Evolutionary conservation across 2,888 invertebrate genomes (phyloP).

Genomic region (Xestia sexstrigata): DNA sequence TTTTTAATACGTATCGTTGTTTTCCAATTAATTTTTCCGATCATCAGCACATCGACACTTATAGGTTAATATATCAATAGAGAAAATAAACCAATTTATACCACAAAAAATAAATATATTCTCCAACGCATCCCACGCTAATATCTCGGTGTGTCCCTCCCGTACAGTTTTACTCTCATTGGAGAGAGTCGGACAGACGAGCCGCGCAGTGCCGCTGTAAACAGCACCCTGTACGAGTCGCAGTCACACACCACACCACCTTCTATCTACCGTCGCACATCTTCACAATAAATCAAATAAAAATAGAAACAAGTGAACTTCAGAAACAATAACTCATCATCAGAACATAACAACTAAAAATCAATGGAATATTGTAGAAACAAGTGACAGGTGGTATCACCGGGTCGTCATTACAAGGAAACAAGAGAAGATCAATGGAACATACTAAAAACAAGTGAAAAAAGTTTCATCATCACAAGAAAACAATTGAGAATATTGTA

Average conservation of each 20-base stretch:
- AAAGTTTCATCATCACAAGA: neutral
- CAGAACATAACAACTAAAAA: neutral
- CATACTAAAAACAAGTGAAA: neutral
- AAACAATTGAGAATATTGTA: neutral
- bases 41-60: neutral
- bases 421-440: neutral
- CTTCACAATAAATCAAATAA: no score
- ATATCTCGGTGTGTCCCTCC: slow-evolving; percentile 40
- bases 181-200: slow-evolving; percentile 71
- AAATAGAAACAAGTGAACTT: slow-evolving; percentile 5
- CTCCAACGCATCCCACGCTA: neutral
- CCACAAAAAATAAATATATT: neutral
- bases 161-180: slow-evolving; percentile 66
- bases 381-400: neutral
- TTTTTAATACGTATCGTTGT: neutral
- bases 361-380: neutral
- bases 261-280: neutral
- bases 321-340: neutral
- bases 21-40: neutral
- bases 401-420: neutral
- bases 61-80: neutral
- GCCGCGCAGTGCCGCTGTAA: slow-evolving; percentile 34
- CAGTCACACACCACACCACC: slow-evolving; percentile 2
- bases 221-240: slow-evolving; percentile 44
- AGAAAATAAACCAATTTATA: neutral